These are phyloP conservation scores for Lucilia cuprina DNA, from an alignment of 1,140 invertebrate species.

Conservation along the genomic window DNA sequence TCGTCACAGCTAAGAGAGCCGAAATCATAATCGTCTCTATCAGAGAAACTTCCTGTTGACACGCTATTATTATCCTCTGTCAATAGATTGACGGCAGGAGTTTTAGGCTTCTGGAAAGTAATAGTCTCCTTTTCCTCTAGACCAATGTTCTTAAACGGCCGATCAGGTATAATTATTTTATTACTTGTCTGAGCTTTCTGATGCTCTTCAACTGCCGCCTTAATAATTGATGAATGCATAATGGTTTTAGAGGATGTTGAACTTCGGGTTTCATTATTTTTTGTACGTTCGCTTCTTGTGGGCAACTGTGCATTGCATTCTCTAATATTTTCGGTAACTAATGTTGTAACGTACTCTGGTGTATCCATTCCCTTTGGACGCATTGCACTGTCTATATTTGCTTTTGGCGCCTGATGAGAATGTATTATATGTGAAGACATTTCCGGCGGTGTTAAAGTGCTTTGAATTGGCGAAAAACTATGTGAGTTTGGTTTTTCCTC, in stretches of 20 bases:
- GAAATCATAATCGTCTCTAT: slow-evolving; percentile 61
- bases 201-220: slow-evolving; percentile 44
- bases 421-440: slow-evolving; percentile 19
- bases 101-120: slow-evolving; percentile 58
- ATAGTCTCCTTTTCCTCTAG: slow-evolving; percentile 58
- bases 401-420: background rate
- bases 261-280: slow-evolving; percentile 48
- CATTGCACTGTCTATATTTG: background rate
- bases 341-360: slow-evolving; percentile 30
- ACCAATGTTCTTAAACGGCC: slow-evolving; percentile 60
- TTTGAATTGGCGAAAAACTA: slow-evolving; percentile 38
- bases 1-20: slow-evolving; percentile 59
- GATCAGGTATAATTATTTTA: slow-evolving; percentile 55
- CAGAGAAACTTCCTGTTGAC: slow-evolving; percentile 58
- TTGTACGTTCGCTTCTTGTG: background rate
- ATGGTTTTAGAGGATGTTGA: slow-evolving; percentile 61
- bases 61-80: slow-evolving; percentile 59
- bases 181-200: slow-evolving; percentile 39
- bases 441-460: background rate
- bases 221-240: slow-evolving; percentile 62
- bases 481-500: slow-evolving; percentile 53
- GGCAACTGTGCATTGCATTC: background rate
- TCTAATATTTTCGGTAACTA: slow-evolving; percentile 7
- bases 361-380: background rate
- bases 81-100: slow-evolving; percentile 45